These are phyloP conservation scores for Micromesistius poutassou DNA, from an alignment of 2,797 vertebrate genomes.

Conservation along the genomic window DNA sequence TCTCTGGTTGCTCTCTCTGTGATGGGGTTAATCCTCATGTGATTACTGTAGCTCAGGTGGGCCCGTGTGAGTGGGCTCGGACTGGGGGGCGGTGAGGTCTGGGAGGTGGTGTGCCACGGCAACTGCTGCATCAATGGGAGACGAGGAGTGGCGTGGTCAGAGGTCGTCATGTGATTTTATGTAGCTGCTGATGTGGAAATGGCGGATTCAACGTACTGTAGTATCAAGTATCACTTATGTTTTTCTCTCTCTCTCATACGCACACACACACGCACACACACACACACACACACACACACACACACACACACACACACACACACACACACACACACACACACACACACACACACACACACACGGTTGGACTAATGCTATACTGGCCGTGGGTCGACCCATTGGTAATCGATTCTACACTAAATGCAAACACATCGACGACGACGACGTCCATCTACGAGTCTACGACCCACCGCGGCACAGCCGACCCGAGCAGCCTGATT, in stretches of 20 bases:
- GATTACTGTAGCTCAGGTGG: slow-evolving; percentile 1
- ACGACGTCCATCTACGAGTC: too few species aligned
- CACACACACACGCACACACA: not conserved
- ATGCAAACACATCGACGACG: too few species aligned
- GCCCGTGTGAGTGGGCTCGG: not conserved
- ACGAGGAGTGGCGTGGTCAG: not conserved
- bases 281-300: not conserved
- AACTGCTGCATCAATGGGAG: not conserved
- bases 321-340: not conserved
- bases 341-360: not conserved
- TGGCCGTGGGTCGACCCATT: not conserved
- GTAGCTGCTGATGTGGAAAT: not conserved
- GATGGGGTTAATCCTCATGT: not conserved
- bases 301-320: not conserved
- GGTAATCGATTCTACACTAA: not conserved
- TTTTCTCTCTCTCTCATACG: not conserved
- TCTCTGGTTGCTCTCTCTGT: not conserved
- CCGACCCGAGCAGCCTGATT: too few species aligned
- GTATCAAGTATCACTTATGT: not conserved
- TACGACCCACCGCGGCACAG: too few species aligned
- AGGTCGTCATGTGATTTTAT: not conserved
- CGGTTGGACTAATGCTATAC: not conserved
- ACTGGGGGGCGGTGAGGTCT: slow-evolving; percentile 4
- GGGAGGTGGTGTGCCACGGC: not conserved
- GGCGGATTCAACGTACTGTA: not conserved